These are phyloP conservation scores for Synanceia verrucosa DNA, from an alignment of 2,797 vertebrate genomes.

Conservation along the genomic window DNA sequence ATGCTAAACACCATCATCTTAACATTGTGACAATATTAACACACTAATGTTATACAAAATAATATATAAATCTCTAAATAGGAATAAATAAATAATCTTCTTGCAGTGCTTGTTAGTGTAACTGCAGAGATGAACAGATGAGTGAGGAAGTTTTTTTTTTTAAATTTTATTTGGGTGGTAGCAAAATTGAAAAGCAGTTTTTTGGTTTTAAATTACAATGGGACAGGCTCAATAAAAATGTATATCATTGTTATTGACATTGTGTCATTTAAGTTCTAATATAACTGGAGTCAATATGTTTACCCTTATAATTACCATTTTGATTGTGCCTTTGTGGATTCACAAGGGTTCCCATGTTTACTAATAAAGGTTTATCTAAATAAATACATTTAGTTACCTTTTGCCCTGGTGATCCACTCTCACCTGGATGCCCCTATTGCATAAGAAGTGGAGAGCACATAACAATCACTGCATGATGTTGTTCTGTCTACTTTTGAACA, in stretches of 20 bases:
- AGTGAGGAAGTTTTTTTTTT: too few species aligned
- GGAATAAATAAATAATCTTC: too few species aligned
- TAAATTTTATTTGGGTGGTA: too few species aligned
- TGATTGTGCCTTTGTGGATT: background rate
- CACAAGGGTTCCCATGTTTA: background rate
- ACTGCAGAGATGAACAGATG: too few species aligned
- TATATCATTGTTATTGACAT: too few species aligned
- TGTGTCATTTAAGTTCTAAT: background rate
- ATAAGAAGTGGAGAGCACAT: constrained; percentile 25
- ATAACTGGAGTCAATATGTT: background rate
- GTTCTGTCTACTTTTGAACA: background rate
- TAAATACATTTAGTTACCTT: constrained; percentile 77
- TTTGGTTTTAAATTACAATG: background rate
- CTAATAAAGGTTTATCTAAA: background rate
- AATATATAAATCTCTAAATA: too few species aligned
- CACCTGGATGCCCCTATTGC: constrained; percentile 83
- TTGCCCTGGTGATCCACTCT: constrained; percentile 78
- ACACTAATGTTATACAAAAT: too few species aligned
- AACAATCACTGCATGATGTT: background rate
- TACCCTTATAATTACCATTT: background rate
- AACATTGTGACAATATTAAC: background rate
- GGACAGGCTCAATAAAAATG: background rate
- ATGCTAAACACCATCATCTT: background rate
- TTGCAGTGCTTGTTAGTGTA: too few species aligned
- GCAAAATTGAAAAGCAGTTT: too few species aligned